Base-by-base conservation (phyloP, 2,888 invertebrate genomes). In the Mythimna albipuncta region DNA sequence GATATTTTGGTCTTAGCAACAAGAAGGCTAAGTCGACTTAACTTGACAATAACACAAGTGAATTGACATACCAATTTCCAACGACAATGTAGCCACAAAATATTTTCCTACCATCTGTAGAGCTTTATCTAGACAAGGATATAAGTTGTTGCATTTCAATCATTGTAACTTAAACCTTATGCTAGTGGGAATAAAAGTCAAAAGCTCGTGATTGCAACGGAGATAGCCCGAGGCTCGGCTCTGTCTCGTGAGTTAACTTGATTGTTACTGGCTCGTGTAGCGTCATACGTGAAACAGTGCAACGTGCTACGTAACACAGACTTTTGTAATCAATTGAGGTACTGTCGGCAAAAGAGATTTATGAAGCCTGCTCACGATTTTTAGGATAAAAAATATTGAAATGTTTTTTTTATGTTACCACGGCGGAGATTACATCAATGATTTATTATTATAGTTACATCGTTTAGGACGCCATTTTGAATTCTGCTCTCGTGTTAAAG, bases 231-330 rank as follows among this genome's bases (percentile, higher is more conserved):
- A 54, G 47, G 75, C 81, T 61, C 7, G 38, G 32, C 64, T 72
- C 10, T 54, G 81, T 65, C 54, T 78, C 61, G 35, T 62, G 54
- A 62, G 62, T 57, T 75, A 75, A 69, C 64, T 78, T 69, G 69
- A 75, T 80, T 75, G 78, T 81, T 65, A 63, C 69, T 75, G 75
- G 57, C 50, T 58, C 64, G 57, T 61, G 57, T 58, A 55, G 19
- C 57, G 59, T 79, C 57, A 26, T 44, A 64, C 58, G 74, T 57
- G 64, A 57, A 65, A 69, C 65, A 69, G 26, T 74, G 66, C 64
- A 72, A 77, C 79, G 44, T 77, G 61, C 54, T 77, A 57, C n/a
- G 64, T 77, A 62, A 78, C 75, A 59, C 6, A n/a, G 21, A 59
- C 32, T 64, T 71, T 59, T 59, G 41, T 64, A 47, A 64, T 75